Evolutionary conservation across 2,113 vertebrate species (phyloP).

Genomic region (Corythornis madagascariensis): DNA sequence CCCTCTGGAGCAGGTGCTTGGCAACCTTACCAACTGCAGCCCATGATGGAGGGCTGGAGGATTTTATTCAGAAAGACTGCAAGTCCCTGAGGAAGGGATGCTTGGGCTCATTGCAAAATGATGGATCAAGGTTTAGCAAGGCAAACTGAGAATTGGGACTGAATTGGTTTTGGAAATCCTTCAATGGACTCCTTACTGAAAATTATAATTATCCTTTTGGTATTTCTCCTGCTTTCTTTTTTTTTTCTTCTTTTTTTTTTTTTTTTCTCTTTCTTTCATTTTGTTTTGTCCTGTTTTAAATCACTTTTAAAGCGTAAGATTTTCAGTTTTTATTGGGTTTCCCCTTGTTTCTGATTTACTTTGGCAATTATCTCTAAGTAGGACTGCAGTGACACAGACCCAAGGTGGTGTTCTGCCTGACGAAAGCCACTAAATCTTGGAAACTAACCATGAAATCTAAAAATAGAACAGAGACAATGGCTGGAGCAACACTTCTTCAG

Average conservation of each 20-base stretch:
- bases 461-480: not conserved
- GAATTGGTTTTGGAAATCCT: slow-evolving; percentile 4
- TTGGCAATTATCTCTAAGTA: slow-evolving; percentile 39
- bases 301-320: slow-evolving; percentile 6
- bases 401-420: slow-evolving; percentile 20
- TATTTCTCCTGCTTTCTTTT: not conserved
- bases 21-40: not conserved
- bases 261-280: no score
- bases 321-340: slow-evolving; percentile 16
- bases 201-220: not conserved
- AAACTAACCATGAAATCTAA: slow-evolving; percentile 13
- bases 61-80: not conserved
- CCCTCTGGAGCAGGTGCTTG: not conserved
- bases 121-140: not conserved
- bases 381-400: not conserved
- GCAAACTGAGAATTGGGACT: not conserved
- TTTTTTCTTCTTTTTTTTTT: not conserved
- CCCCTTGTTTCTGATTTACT: slow-evolving; percentile 41
- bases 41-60: not conserved
- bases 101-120: not conserved
- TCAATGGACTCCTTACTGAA: not conserved
- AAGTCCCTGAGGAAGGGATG: not conserved
- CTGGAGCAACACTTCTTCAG: not conserved
- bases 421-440: slow-evolving; percentile 17
- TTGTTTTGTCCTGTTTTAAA: not conserved